Conservation (phyloP, 2,113 vertebrate species). For the Sinocyclocheilus anshuiensis region DNA sequence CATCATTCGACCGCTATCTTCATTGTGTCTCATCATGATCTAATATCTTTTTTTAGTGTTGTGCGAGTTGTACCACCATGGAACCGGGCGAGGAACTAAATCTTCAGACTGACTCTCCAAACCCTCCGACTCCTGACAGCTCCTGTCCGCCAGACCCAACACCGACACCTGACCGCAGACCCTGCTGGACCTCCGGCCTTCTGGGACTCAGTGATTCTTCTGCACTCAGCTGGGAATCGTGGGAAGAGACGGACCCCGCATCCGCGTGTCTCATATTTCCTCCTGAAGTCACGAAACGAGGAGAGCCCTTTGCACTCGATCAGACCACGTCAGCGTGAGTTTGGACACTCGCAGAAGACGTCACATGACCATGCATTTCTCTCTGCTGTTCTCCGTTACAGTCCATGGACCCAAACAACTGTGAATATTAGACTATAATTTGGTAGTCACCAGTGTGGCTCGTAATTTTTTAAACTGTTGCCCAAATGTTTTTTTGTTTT, state of each 20-base stretch:
- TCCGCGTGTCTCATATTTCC: not conserved
- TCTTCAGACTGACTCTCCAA: conserved; percentile 44
- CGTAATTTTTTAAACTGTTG: not conserved
- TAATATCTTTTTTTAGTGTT: conserved; percentile 63
- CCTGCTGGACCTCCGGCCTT: conserved; percentile 33
- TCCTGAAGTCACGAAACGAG: not conserved
- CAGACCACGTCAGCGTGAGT: not conserved
- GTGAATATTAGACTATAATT: conserved; percentile 44
- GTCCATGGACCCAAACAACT: conserved; percentile 42
- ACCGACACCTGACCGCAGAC: conserved; percentile 64
- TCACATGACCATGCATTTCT: not conserved
- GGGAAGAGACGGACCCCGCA: not conserved
- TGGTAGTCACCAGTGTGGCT: conserved; percentile 16
- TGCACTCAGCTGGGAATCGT: not conserved
- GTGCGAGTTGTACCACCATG: conserved; percentile 62
- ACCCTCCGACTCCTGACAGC: conserved; percentile 58
- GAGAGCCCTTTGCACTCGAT: not conserved
- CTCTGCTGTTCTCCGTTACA: not conserved
- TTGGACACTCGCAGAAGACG: not conserved
- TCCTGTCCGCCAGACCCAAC: conserved; percentile 51
- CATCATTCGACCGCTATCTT: not conserved
- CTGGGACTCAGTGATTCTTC: not conserved
- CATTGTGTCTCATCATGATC: not conserved
- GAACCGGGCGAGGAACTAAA: conserved; percentile 2
- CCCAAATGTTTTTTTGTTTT: conserved; percentile 24